Percentiles rank a stretch among this genome's conserved stretches.
phyloP scores from a whole-genome alignment of 2,113 vertebrate genomes.

The Balaeniceps rex region DNA sequence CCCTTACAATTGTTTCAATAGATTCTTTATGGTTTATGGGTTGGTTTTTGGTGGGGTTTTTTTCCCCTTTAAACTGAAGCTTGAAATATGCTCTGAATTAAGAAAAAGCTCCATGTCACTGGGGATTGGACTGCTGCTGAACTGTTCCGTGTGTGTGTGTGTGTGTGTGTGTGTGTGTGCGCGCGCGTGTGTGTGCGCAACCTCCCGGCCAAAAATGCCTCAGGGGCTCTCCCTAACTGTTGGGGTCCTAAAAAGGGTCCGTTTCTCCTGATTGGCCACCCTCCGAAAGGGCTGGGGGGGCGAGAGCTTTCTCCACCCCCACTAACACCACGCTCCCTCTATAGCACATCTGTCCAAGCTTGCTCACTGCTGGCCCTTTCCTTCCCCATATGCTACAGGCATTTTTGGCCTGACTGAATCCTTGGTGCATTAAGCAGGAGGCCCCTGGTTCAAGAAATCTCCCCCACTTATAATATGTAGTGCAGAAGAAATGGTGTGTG shows the following conservation, averaged over 20 bases:
- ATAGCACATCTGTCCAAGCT: conserved; percentile 65
- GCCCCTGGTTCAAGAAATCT: conserved; percentile 47
- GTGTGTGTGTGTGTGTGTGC: not conserved
- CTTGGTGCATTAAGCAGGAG: conserved; percentile 53
- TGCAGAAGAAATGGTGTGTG: conserved; percentile 15
- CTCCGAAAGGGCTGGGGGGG: not conserved
- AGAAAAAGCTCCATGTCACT: conserved; percentile 56
- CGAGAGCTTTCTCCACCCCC: conserved; percentile 28
- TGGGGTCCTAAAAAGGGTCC: conserved; percentile 68
- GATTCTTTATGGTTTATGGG: conserved; percentile 60
- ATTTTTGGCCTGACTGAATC: conserved; percentile 59
- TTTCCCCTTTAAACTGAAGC: not conserved
- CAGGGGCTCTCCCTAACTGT: conserved; percentile 60
- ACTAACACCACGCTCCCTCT: conserved; percentile 39
- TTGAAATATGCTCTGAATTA: conserved; percentile 74
- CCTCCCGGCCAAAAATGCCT: conserved; percentile 57
- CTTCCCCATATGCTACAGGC: conserved; percentile 61
- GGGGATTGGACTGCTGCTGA: conserved; percentile 62
- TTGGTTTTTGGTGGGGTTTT: conserved; percentile 9
- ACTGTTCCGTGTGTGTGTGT: conserved; percentile 44
- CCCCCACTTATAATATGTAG: conserved; percentile 3
- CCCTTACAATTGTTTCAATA: conserved; percentile 50
- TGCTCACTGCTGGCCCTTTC: conserved; percentile 47
- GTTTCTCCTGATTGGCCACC: conserved; percentile 40
- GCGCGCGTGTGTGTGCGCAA: not conserved